Percentiles rank a stretch among this genome's conserved stretches.
phyloP scores from a whole-genome alignment of 2,797 vertebrate species.

The Sphaeramia orbicularis region DNA sequence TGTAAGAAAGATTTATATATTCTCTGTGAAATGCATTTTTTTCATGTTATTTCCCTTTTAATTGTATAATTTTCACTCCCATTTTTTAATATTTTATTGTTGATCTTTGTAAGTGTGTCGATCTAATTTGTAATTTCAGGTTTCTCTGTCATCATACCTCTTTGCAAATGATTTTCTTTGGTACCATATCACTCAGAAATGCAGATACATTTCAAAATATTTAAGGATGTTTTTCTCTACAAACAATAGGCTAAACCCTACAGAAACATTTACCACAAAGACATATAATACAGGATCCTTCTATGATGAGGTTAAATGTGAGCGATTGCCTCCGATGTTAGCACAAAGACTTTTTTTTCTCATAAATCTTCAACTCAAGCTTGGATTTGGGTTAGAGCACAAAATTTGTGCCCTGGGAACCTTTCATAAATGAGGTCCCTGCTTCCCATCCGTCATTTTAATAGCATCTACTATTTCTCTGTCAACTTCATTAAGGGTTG shows the following conservation, averaged over 20 bases:
- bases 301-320: background rate
- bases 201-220: background rate
- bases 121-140: background rate
- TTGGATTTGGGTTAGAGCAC: slow-evolving; percentile 46
- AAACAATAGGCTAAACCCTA: background rate
- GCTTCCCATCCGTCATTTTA: slow-evolving; percentile 72
- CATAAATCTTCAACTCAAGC: slow-evolving; percentile 24
- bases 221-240: background rate
- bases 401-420: slow-evolving; percentile 56
- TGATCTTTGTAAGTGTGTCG: background rate
- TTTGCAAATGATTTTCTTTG: background rate
- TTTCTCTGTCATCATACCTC: background rate
- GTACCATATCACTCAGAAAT: background rate
- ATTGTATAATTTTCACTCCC: background rate
- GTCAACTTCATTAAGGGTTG: slow-evolving; percentile 67
- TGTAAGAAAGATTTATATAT: background rate
- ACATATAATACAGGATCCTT: background rate
- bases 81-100: background rate
- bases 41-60: background rate
- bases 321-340: background rate
- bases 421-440: slow-evolving; percentile 63
- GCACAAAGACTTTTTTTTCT: slow-evolving; percentile 5
- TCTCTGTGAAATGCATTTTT: background rate
- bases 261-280: background rate
- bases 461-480: slow-evolving; percentile 60